Percentiles rank a stretch among this genome's conserved stretches.
Conservation (phyloP, 2,113 vertebrate genomes). For the Micronycteris hirsuta region DNA sequence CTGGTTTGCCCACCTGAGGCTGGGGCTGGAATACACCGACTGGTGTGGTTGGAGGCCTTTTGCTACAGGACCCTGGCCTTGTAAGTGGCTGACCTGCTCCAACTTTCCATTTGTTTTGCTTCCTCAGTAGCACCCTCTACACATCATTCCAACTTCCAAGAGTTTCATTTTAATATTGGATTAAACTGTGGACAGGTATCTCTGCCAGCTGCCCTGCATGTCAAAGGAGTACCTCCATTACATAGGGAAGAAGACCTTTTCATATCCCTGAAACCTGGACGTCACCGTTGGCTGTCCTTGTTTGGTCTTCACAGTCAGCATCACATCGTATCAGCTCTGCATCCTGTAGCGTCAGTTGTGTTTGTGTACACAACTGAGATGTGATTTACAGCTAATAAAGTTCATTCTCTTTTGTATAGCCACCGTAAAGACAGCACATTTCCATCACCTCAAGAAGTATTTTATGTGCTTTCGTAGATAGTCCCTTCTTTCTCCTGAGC, state of each 20-base stretch:
- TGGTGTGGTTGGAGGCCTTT: constrained; percentile 87
- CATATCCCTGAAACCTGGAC: neutral
- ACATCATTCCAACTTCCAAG: constrained; percentile 87
- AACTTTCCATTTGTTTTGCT: constrained; percentile 85
- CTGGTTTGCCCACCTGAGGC: constrained; percentile 86
- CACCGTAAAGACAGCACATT: neutral
- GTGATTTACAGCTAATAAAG: neutral
- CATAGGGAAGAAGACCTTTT: neutral
- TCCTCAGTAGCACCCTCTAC: constrained; percentile 85
- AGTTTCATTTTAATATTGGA: constrained; percentile 88
- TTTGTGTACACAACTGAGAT: neutral
- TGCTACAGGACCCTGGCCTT: constrained; percentile 86
- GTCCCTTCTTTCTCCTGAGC: neutral
- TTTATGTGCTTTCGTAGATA: neutral
- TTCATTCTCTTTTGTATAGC: neutral
- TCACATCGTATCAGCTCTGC: neutral
- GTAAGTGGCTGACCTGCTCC: constrained; percentile 85
- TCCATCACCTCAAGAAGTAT: neutral
- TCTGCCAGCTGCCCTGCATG: neutral
- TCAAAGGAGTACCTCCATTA: neutral
- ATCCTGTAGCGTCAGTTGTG: neutral
- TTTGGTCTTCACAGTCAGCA: neutral
- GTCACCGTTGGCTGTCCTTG: neutral
- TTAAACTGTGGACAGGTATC: constrained; percentile 85
- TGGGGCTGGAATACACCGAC: constrained; percentile 72